Conservation (phyloP, 1,140 invertebrate species). For the Conopomorpha cramerella region DNA sequence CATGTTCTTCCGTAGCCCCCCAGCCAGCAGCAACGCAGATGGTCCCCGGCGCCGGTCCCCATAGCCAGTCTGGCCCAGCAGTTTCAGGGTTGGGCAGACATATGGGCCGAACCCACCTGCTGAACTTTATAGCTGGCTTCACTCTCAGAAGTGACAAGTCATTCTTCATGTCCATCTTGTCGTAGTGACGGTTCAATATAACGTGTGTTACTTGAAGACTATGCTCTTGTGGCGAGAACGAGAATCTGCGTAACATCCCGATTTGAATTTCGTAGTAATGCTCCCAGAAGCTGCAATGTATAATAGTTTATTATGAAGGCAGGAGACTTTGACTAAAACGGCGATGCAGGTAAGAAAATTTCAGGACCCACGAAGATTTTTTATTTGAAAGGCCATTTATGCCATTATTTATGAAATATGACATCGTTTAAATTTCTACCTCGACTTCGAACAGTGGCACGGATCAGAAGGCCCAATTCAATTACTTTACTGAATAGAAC, state of each 20-base stretch:
- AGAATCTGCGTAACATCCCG: slow-evolving; percentile 72
- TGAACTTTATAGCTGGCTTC: slow-evolving; percentile 69
- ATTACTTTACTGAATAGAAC: no score
- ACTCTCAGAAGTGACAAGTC: slow-evolving; percentile 79
- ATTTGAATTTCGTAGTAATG: slow-evolving; percentile 79
- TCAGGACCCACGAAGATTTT: no score
- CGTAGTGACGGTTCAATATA: slow-evolving; percentile 71
- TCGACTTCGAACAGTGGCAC: no score
- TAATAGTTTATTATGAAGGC: slow-evolving; percentile 4
- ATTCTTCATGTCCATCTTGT: slow-evolving; percentile 67
- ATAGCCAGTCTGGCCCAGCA: slow-evolving; percentile 58
- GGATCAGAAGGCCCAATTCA: no score
- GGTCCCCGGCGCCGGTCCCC: slow-evolving; percentile 64
- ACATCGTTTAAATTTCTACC: no score
- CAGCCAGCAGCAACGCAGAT: slow-evolving; percentile 77
- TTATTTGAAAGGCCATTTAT: no score
- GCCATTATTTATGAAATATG: no score
- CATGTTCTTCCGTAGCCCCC: slow-evolving; percentile 74
- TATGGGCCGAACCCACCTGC: slow-evolving; percentile 77
- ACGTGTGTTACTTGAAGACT: slow-evolving; percentile 64
- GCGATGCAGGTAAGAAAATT: no score
- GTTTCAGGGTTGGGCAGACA: slow-evolving; percentile 67
- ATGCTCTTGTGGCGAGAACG: slow-evolving; percentile 77
- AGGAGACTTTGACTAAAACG: no score
- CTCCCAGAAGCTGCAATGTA: slow-evolving; percentile 62